These are phyloP conservation scores for Crocodylus rhombifer DNA, from an alignment of 2,797 vertebrate genomes.

Conservation along the genomic window DNA sequence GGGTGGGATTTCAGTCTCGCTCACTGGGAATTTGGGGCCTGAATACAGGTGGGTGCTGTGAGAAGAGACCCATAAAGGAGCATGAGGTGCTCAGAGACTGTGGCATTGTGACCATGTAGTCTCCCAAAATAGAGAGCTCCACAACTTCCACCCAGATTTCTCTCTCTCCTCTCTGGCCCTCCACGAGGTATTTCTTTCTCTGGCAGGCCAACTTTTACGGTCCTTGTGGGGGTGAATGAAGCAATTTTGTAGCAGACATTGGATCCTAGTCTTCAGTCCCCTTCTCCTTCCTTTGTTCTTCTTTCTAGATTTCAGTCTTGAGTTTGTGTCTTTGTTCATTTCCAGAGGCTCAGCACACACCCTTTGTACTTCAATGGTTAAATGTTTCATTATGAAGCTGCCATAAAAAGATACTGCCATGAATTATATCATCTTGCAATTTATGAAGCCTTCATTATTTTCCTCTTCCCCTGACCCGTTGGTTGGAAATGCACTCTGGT, in stretches of 20 bases:
- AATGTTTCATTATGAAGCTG: constrained; percentile 2
- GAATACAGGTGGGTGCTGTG: not conserved
- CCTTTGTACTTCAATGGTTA: not conserved
- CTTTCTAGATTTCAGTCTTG: not conserved
- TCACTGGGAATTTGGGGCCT: not conserved
- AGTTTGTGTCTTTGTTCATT: not conserved
- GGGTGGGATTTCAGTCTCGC: not conserved
- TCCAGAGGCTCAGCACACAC: not conserved
- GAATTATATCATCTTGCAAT: not conserved
- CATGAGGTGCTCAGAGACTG: not conserved
- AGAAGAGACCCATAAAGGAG: not conserved
- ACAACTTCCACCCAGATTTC: not conserved
- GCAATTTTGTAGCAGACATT: not conserved
- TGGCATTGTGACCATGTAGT: not conserved
- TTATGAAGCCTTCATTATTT: constrained; percentile 18
- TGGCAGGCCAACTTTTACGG: not conserved
- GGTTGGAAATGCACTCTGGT: constrained; percentile 9
- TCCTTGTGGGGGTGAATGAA: not conserved
- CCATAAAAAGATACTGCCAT: not conserved
- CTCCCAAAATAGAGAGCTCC: not conserved
- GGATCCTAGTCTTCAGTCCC: not conserved
- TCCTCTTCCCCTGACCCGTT: not conserved
- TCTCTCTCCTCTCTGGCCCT: not conserved
- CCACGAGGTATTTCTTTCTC: not conserved
- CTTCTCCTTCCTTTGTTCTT: not conserved